Conservation (phyloP, 2,888 invertebrate species). For the Eupelmus urozonus region DNA sequence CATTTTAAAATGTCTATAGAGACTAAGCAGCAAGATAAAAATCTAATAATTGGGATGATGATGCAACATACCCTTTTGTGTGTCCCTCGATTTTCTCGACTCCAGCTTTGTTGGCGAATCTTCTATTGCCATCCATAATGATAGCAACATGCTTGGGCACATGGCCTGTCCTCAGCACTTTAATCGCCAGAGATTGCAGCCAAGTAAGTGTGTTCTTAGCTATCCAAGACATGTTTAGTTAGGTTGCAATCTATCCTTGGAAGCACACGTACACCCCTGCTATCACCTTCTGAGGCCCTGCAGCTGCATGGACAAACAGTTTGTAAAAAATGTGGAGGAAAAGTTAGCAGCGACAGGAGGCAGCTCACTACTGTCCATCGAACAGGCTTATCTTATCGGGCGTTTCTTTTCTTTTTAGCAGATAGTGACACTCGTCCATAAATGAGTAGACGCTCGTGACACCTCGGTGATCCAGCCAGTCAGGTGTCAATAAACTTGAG, state of each 20-base stretch:
- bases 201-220: constrained; percentile 86
- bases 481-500: neutral
- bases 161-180: constrained; percentile 87
- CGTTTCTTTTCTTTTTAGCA: too few relatives aligned
- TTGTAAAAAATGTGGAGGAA: neutral
- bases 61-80: constrained; percentile 82
- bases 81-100: constrained; percentile 90
- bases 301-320: neutral
- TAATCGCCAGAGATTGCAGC: constrained; percentile 86
- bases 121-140: constrained; percentile 99
- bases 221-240: constrained; percentile 85
- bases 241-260: constrained; percentile 5
- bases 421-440: too few relatives aligned
- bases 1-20: neutral
- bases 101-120: constrained; percentile 91
- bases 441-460: too few relatives aligned
- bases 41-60: neutral
- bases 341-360: neutral
- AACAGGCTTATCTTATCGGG: constrained; percentile 19
- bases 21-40: too few relatives aligned
- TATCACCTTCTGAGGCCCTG: neutral
- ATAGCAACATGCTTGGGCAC: constrained; percentile 96
- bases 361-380: neutral
- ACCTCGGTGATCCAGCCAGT: neutral
- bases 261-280: constrained; percentile 30